Evolutionary conservation across 2,113 vertebrate species (phyloP).

Genomic region (Willisornis vidua): DNA sequence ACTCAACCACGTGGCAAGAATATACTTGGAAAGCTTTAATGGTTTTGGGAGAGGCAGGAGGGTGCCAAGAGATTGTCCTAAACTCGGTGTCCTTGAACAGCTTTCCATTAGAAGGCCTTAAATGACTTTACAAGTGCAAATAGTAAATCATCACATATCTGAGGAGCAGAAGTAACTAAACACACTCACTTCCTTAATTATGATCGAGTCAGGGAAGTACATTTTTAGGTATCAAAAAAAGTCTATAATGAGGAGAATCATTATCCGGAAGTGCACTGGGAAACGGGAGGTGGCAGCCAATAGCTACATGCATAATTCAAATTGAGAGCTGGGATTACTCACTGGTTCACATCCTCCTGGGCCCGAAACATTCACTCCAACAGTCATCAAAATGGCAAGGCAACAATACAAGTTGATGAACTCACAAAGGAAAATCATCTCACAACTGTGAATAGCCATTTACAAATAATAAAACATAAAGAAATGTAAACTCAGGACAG

Average conservation of each 20-base stretch:
- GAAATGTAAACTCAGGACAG: slow-evolving; percentile 27
- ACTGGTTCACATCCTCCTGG: slow-evolving; percentile 44
- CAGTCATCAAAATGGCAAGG: slow-evolving; percentile 7
- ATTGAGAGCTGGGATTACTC: slow-evolving; percentile 31
- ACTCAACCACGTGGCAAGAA: background rate
- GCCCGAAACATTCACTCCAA: background rate
- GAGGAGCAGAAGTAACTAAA: background rate
- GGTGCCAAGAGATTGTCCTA: background rate
- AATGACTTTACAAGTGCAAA: background rate
- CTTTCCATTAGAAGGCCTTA: background rate
- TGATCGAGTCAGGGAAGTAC: background rate
- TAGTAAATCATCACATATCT: background rate
- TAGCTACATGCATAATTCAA: slow-evolving; percentile 34
- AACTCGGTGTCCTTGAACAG: background rate
- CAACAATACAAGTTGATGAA: slow-evolving; percentile 55
- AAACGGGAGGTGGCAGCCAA: slow-evolving; percentile 17
- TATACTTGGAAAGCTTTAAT: background rate
- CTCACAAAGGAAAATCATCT: slow-evolving; percentile 55
- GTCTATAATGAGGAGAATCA: slow-evolving; percentile 29
- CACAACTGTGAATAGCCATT: slow-evolving; percentile 20
- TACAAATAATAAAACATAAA: slow-evolving; percentile 44
- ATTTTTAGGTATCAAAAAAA: slow-evolving; percentile 35
- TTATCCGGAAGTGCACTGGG: slow-evolving; percentile 4
- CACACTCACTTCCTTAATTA: slow-evolving; percentile 35
- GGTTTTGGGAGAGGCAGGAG: background rate